phyloP scores from a whole-genome alignment of 2,888 invertebrate species.

The Protonemura montana region DNA sequence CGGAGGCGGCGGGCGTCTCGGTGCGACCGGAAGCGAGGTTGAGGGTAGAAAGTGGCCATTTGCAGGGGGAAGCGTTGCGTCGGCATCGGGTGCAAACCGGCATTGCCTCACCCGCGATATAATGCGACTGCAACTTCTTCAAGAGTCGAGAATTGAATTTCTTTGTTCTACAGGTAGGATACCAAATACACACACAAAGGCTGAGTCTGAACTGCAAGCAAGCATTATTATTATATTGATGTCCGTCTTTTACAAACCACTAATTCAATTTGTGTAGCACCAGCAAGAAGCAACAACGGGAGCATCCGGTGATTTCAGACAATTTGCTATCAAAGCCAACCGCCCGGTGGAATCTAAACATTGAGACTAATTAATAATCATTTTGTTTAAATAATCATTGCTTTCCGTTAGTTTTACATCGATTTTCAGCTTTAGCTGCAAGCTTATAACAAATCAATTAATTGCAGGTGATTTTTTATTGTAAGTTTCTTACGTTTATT shows the following conservation, averaged over 20 bases:
- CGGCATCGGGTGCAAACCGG: conserved; percentile 63
- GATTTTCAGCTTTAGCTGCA: not conserved
- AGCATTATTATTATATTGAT: not conserved
- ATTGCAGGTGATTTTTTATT: not conserved
- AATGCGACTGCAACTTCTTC: conserved; percentile 46
- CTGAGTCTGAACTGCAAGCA: conserved; percentile 16
- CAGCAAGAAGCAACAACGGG: not conserved
- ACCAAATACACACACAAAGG: conserved; percentile 18
- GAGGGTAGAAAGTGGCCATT: conserved; percentile 44
- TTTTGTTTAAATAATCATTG: not conserved
- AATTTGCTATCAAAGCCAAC: not conserved
- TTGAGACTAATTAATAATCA: not conserved
- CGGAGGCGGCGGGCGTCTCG: not conserved
- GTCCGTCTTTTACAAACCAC: conserved; percentile 14
- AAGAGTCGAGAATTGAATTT: conserved; percentile 39
- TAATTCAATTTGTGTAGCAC: not conserved
- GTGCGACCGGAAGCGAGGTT: not conserved
- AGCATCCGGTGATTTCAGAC: not conserved
- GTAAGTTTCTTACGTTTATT: no score
- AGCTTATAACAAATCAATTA: not conserved
- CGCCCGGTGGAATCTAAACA: not conserved
- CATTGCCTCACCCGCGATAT: conserved; percentile 48
- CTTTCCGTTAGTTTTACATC: not conserved
- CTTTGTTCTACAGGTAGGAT: conserved; percentile 24
- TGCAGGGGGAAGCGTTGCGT: conserved; percentile 66